Conservation (phyloP, 2,888 invertebrate genomes). For the Drosophila falleni region DNA sequence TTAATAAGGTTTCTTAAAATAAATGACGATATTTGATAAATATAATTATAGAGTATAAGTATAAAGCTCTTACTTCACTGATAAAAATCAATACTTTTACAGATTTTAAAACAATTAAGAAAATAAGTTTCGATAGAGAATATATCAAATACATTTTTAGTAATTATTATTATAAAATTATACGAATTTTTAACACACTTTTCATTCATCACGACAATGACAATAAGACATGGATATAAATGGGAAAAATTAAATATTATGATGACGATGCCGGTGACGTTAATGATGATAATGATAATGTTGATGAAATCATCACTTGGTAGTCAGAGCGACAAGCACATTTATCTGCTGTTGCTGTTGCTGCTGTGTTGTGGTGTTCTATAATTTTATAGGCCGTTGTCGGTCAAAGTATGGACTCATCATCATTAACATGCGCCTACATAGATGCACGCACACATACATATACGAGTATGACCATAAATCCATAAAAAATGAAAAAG, state of each 20-base stretch:
- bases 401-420: constrained; percentile 51
- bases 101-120: not conserved
- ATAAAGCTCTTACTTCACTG: not conserved
- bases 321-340: constrained; percentile 46
- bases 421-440: constrained; percentile 45
- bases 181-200: constrained; percentile 10
- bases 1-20: not conserved
- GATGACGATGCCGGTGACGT: constrained; percentile 39
- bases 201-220: constrained; percentile 51
- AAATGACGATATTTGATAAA: not conserved
- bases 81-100: not conserved
- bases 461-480: not conserved
- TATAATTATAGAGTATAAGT: not conserved
- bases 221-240: constrained; percentile 49
- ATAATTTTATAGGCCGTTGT: constrained; percentile 52
- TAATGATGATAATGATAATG: constrained; percentile 46
- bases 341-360: constrained; percentile 36
- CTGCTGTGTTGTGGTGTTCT: constrained; percentile 34
- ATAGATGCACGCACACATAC: constrained; percentile 2
- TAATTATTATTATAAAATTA: constrained; percentile 14
- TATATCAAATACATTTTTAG: not conserved
- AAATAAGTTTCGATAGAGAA: not conserved
- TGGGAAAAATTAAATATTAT: constrained; percentile 28
- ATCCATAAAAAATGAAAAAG: not conserved
- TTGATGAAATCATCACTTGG: constrained; percentile 66